Evolutionary conservation across 1,140 invertebrate genomes (phyloP).

Genomic region (Paramacrobiotus metropolitanus): DNA sequence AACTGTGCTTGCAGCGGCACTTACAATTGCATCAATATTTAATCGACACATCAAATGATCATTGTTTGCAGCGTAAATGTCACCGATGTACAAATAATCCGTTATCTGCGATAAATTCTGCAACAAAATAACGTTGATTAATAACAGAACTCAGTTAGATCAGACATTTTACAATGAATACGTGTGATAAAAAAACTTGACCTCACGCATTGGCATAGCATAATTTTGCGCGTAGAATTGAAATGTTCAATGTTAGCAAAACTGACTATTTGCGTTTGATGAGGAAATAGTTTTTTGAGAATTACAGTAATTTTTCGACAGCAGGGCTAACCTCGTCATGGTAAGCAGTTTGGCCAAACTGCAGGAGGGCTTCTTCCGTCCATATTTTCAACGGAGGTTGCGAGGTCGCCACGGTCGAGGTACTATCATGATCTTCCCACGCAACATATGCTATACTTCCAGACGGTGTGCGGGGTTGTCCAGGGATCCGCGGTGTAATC

Average conservation of each 20-base stretch:
- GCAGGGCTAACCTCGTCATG: not conserved
- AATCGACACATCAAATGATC: not conserved
- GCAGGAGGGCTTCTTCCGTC: not conserved
- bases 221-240: too few species aligned
- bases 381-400: not conserved
- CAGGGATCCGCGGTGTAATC: not conserved
- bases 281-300: too few species aligned
- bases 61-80: conserved; percentile 2
- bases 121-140: not conserved
- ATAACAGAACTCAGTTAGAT: too few species aligned
- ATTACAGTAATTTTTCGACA: too few species aligned
- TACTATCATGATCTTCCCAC: not conserved
- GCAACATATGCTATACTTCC: not conserved
- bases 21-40: not conserved
- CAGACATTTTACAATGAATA: too few species aligned
- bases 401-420: not conserved
- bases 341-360: conserved; percentile 4
- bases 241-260: too few species aligned
- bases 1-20: too few species aligned
- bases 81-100: not conserved
- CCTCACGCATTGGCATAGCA: too few species aligned
- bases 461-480: not conserved
- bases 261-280: too few species aligned
- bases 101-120: not conserved
- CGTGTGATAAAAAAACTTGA: too few species aligned